Base-by-base conservation (phyloP, 2,797 vertebrate species). In the Anguilla obscura region DNA sequence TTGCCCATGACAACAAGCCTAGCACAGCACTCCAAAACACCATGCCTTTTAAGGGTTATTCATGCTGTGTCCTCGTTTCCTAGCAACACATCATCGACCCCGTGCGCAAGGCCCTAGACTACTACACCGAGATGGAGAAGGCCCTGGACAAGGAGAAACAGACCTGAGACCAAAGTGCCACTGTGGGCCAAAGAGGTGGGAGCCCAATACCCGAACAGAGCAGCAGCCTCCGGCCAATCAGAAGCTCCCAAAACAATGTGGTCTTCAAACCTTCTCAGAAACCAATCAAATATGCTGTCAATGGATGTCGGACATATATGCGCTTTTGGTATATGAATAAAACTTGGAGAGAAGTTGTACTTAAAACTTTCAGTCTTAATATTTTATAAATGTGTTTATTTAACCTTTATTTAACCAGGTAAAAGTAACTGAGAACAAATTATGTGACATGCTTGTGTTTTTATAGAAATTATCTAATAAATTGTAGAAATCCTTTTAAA, bases 91-190 rank as follows among this genome's bases (percentile, higher is more conserved):
- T 97, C n/a, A 95, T 96, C 2, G 86, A 95, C 85, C 96, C 95
- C 0, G 96, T 97, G 9, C 91, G 94, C 54, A 97, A 97, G 89
- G 96, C 96, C 88, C 93, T 97, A 0, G 94, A 96, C 76, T 96
- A 96, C 92, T 97, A 96, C 95, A 96, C 96, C 0, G 94, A 96
- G 92, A 96, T 96, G 96, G 96, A 96, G 91, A 95, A 95, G 89
- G 96, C 95, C 0, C 89, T 96, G 90, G 96, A 96, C 88, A 94
- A 91, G 45, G 94, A 96, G 90, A 95, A 94, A 66, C 94, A 90
- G 91, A 95, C 90, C 92, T 86, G 94, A 50, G 86, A 90, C 48
- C 94, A 94, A 88, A 93, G 82, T 27, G 94, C 95, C 79, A 94
- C 89, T 14, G 27, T 54, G 6, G 85, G 40, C 74, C 88, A 27